Evolutionary conservation across 2,113 vertebrate genomes (phyloP).

Genomic region (Hylia prasina): DNA sequence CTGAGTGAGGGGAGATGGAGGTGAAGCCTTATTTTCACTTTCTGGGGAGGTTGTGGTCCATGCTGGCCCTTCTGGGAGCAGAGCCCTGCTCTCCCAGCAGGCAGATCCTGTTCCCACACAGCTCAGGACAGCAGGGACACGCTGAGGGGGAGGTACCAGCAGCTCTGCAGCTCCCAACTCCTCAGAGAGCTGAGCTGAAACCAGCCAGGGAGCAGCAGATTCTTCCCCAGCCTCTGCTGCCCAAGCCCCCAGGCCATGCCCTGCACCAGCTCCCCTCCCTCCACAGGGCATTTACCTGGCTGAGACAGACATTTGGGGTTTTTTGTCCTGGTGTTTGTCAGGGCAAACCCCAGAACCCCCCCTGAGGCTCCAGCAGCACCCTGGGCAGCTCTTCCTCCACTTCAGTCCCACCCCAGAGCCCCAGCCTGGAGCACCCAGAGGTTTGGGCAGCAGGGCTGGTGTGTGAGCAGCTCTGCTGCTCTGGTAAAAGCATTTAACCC

Average conservation of each 20-base stretch:
- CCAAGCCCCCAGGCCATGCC: background rate
- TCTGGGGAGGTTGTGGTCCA: background rate
- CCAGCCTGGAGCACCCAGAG: fast-evolving
- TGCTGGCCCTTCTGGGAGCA: fast-evolving
- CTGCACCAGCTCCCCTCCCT: background rate
- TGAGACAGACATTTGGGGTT: fast-evolving
- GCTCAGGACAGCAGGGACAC: background rate
- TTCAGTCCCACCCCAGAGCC: background rate
- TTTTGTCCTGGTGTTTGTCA: background rate
- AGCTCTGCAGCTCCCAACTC: background rate
- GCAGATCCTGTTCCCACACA: too few relatives aligned
- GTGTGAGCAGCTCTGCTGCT: background rate
- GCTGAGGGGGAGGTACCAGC: fast-evolving
- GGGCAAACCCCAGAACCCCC: too few relatives aligned
- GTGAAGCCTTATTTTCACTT: background rate
- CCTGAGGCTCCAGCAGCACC: background rate
- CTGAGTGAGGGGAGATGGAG: fast-evolving
- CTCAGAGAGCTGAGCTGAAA: background rate
- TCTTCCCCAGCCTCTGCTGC: fast-evolving
- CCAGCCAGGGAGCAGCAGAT: background rate
- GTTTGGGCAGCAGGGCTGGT: fast-evolving
- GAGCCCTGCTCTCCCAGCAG: fast-evolving
- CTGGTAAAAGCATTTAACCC: background rate
- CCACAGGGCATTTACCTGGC: fast-evolving
- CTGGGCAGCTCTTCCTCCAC: background rate